phyloP scores from a whole-genome alignment of 2,888 invertebrate genomes.

The Yponomeuta sedellus region DNA sequence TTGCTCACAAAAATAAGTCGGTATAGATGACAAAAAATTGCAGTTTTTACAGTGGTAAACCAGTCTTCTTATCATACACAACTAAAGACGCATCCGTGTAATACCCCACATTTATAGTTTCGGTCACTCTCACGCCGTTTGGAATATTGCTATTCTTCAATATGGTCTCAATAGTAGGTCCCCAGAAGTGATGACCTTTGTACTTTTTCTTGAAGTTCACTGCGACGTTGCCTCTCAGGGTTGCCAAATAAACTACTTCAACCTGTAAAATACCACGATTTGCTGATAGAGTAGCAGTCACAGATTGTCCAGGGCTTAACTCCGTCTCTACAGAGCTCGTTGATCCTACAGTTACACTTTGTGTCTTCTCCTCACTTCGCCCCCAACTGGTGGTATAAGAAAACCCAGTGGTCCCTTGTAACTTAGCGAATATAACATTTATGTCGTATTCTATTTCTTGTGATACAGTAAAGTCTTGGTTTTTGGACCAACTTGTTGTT shows the following conservation, averaged over 20 bases:
- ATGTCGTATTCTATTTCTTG: slow-evolving; percentile 51
- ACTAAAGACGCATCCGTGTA: slow-evolving; percentile 47
- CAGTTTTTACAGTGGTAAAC: slow-evolving; percentile 32
- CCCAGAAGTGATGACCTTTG: slow-evolving; percentile 54
- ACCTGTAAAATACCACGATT: slow-evolving; percentile 44
- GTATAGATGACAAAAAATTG: slow-evolving; percentile 15
- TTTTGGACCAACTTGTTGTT: slow-evolving; percentile 46
- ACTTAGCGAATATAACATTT: slow-evolving; percentile 45
- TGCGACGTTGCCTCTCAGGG: slow-evolving; percentile 49
- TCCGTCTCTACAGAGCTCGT: slow-evolving; percentile 50
- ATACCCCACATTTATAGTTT: slow-evolving; percentile 44
- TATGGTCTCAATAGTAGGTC: slow-evolving; percentile 40
- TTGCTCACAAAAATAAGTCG: neutral
- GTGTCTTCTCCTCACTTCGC: slow-evolving; percentile 44
- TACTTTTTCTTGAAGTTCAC: slow-evolving; percentile 42
- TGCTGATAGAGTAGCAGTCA: slow-evolving; percentile 48
- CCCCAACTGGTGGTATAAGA: slow-evolving; percentile 50
- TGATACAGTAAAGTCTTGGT: slow-evolving; percentile 38
- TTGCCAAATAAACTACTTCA: slow-evolving; percentile 42
- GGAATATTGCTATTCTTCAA: slow-evolving; percentile 38
- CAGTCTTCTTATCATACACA: slow-evolving; percentile 47
- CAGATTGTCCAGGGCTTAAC: slow-evolving; percentile 46
- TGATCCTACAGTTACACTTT: slow-evolving; percentile 45
- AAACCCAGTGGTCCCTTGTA: slow-evolving; percentile 41
- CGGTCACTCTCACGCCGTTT: slow-evolving; percentile 37